Base-by-base conservation (phyloP, 2,888 invertebrate genomes). In the Trachelus stipa region DNA sequence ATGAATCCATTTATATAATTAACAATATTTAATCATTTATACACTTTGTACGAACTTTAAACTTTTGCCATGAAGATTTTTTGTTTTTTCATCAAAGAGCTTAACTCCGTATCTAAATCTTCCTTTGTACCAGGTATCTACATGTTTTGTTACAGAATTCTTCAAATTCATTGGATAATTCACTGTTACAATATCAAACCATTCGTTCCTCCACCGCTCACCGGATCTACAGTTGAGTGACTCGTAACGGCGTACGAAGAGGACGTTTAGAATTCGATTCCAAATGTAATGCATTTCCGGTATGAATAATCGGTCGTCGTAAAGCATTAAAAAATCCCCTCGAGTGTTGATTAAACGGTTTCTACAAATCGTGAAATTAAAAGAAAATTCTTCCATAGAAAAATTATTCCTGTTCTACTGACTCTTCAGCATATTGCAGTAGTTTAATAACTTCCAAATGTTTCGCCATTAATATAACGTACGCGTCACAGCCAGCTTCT, bases 201-300 rank as follows among this genome's bases (percentile, higher is more conserved):
- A 95, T 31, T 93, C 92, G 33, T 81, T 69, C 0, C 69, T 77
- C 4, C 77, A 15, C 68, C 78, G 81, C 12, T 85, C 83, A 0
- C 87, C 87, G 0, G 87, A 86, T 77, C 86, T 85, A 35, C 85
- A 82, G 23, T 82, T 86, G 23, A 81, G 81, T 11, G 77, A 78
- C 12, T 80, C 91, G 85, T 94, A 94, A 83, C 93, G 93, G 74
- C 93, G 93, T 23, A 97, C 91, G 83, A 97, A 97, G 11, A 97
- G 90, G 0, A 96, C 94, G 84, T 96, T 95, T 31, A 96, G 93
- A 74, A 97, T 94, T 81, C 95, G 93, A 81, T 95, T 95, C 97
- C 97, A 97, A 23, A 97, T 89, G 85, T 95, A 95, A 85, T 95
- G 93, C 81, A 95, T 91, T 9, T 95, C 93, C 81, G 93, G 92